A percentile compares a stretch with the other conserved stretches of the same genome.
Evolutionary conservation across 2,797 vertebrate genomes (phyloP).

Genomic region (Myotis myotis): DNA sequence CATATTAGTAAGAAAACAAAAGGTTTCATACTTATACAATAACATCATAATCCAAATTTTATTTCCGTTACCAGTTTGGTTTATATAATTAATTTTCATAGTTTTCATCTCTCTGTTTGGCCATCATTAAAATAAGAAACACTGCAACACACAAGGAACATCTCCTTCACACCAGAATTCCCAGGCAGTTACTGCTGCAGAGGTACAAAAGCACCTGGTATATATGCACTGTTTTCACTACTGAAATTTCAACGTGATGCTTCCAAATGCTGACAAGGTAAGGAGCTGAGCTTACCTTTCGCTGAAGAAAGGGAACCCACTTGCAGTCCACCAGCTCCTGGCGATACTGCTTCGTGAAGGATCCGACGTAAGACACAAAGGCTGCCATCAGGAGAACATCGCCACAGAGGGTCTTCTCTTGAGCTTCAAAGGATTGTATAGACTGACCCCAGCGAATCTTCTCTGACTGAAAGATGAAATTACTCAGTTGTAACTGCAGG

Average conservation of each 20-base stretch:
- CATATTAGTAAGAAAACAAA: not conserved
- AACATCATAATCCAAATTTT: not conserved
- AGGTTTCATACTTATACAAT: not conserved
- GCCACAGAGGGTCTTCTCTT: slow-evolving; percentile 87
- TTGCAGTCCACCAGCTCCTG: slow-evolving; percentile 83
- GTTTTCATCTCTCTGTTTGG: not conserved
- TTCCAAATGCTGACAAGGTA: not conserved
- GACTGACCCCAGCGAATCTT: slow-evolving; percentile 87
- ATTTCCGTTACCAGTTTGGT: not conserved
- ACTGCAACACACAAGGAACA: not conserved
- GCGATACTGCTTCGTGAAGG: slow-evolving; percentile 86
- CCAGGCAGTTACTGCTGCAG: not conserved
- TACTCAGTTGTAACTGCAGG: not conserved
- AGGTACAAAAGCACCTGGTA: not conserved
- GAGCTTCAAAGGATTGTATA: slow-evolving; percentile 84
- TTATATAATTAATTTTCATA: not conserved
- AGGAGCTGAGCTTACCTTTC: slow-evolving; percentile 80
- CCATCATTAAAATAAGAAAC: slow-evolving; percentile 34
- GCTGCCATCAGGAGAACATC: slow-evolving; percentile 88
- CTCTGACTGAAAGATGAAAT: slow-evolving; percentile 86
- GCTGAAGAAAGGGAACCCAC: slow-evolving; percentile 88
- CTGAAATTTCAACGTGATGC: not conserved
- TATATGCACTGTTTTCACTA: not conserved
- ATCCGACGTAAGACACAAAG: slow-evolving; percentile 88
- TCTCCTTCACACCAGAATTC: not conserved